phyloP scores from a whole-genome alignment of 2,888 invertebrate species.

The Bombylius discolor region DNA sequence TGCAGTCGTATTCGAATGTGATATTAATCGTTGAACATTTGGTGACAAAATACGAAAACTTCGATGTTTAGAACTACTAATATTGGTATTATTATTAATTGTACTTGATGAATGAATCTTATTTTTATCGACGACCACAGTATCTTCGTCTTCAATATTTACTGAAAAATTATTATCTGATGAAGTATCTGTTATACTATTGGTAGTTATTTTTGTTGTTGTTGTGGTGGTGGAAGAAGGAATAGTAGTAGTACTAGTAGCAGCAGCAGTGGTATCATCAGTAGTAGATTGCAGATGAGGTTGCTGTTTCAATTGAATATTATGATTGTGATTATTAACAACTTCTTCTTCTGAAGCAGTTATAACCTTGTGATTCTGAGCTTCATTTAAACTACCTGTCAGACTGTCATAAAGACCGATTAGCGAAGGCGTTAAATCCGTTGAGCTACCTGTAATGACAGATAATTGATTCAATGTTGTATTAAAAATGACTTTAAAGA shows the following conservation, averaged over 20 bases:
- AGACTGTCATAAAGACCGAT: constrained; percentile 79
- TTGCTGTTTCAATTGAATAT: too few relatives aligned
- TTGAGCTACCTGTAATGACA: constrained; percentile 63
- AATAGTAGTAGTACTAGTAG: too few relatives aligned
- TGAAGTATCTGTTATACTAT: not conserved
- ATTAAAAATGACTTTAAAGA: not conserved
- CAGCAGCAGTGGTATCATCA: too few relatives aligned
- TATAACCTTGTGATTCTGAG: not conserved
- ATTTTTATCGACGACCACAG: not conserved
- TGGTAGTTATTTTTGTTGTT: not conserved
- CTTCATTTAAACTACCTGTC: constrained; percentile 38
- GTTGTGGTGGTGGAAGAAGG: not conserved
- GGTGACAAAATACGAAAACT: constrained; percentile 35
- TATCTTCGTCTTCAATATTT: not conserved
- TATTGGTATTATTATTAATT: not conserved
- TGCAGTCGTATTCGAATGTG: constrained; percentile 38
- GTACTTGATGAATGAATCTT: not conserved
- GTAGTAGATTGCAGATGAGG: too few relatives aligned
- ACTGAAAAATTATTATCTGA: not conserved
- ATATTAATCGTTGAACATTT: constrained; percentile 44
- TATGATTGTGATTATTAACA: too few relatives aligned
- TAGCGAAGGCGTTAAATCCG: constrained; percentile 73
- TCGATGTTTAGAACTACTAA: constrained; percentile 19
- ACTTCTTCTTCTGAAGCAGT: not conserved
- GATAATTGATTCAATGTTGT: constrained; percentile 14